Evolutionary conservation across 2,888 invertebrate species (phyloP).

Genomic region (Drosophila nr. perissopoda): DNA sequence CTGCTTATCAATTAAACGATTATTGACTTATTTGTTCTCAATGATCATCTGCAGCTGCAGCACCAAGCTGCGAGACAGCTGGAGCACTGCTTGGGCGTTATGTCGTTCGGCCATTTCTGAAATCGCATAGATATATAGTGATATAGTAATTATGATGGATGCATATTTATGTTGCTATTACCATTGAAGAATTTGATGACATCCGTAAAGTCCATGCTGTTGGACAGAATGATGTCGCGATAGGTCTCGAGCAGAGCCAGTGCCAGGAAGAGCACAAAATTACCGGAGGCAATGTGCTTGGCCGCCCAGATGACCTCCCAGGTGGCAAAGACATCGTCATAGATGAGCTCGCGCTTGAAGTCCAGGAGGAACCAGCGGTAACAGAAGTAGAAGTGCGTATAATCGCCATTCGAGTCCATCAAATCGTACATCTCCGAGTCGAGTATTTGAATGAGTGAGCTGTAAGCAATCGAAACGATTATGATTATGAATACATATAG

Average conservation of each 20-base stretch:
- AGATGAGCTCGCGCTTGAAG: conserved; percentile 96
- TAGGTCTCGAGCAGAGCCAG: conserved; percentile 96
- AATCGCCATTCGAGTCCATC: conserved; percentile 97
- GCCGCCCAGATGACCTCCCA: conserved; percentile 99
- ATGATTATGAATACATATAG: neutral
- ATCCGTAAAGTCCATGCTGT: conserved; percentile 99
- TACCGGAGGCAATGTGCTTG: conserved; percentile 91
- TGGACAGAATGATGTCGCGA: conserved; percentile 96
- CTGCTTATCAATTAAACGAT: neutral
- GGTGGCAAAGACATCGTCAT: conserved; percentile 96
- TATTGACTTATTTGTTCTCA: conserved; percentile 93
- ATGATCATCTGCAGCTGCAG: conserved; percentile 95
- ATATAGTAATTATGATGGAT: neutral
- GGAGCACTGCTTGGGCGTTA: conserved; percentile 92
- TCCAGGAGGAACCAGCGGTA: conserved; percentile 98
- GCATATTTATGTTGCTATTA: conserved; percentile 82
- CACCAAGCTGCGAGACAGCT: conserved; percentile 94
- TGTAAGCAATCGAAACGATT: conserved; percentile 67
- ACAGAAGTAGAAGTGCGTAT: conserved; percentile 98
- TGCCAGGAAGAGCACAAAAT: conserved; percentile 97
- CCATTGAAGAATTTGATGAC: conserved; percentile 99
- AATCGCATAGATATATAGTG: neutral
- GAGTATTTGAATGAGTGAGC: conserved; percentile 93
- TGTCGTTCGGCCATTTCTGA: conserved; percentile 99
- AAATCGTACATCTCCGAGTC: conserved; percentile 97